Base-by-base conservation (phyloP, 2,888 invertebrate species). In the Drosophila yooni region DNA sequence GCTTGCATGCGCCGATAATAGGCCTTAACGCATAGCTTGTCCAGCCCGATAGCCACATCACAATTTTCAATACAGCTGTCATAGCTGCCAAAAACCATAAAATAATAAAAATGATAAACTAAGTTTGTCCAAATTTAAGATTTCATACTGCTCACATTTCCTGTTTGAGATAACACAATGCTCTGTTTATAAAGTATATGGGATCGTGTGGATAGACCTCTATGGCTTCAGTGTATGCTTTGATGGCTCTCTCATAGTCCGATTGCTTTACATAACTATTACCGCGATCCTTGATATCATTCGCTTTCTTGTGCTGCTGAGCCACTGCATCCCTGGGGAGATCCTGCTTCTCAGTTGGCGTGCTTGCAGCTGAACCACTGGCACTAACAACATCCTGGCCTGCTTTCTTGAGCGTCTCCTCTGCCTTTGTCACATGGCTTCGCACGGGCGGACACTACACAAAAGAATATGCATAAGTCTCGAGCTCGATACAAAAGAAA, bases 191-290 rank as follows among this genome's bases (percentile, higher is more conserved):
- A 88, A 95, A 97, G 91, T 96, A 97, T 18, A 97, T 94, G 3
- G 98, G 95, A 92, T 97, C 96, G 91, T 95, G 95, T 11, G 96
- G 95, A 85, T 97, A 97, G 66, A 96, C 93, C 70, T 96, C 95
- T 46, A 99, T 98, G 0, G 99, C 99, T 91, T 96, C 95, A 50
- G 96, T 96, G 92, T 99, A 99, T 91, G 96, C 97, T 8, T 95
- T 93, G 68, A 98, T 96, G 0, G 99, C 99, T 79, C 97, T 96
- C 31, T 95, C 95, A 95, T 97, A 99, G 89, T 97, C 95, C 82
- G 96, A 94, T 40, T 94, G 92, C 88, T 96, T 96, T 27, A 98
- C 98, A 92, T 95, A 95, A 80, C 94, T 94, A 92, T 99, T 99
- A 27, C 99, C 99, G 94, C 96, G 85, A 65, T 92, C 92, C 67